Percentiles rank a stretch among this genome's conserved stretches.
Conservation (phyloP, 2,113 vertebrate species). For the Myotis lucifugus region DNA sequence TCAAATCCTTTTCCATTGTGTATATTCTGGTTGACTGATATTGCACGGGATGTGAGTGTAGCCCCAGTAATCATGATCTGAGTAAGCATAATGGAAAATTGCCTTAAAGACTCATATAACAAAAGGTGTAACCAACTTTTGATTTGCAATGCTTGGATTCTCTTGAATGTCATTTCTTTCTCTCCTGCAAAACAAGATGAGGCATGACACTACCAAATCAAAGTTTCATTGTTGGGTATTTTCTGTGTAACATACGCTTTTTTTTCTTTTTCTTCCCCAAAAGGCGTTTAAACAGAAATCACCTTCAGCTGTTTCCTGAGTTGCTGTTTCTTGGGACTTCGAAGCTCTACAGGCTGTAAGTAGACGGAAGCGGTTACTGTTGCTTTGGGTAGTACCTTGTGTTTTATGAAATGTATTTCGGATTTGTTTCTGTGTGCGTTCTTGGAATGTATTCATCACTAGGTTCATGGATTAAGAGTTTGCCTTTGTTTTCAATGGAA, state of each 20-base stretch:
- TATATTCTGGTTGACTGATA: constrained; percentile 7
- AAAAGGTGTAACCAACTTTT: constrained; percentile 58
- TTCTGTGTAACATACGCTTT: constrained; percentile 76
- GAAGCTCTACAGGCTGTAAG: constrained; percentile 99
- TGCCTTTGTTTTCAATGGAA: neutral
- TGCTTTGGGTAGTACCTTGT: constrained; percentile 38
- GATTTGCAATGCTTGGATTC: constrained; percentile 57
- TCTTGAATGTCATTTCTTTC: constrained; percentile 51
- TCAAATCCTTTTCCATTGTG: neutral
- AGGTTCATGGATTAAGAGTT: constrained; percentile 44
- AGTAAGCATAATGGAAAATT: constrained; percentile 46
- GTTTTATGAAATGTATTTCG: constrained; percentile 55
- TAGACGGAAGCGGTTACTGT: constrained; percentile 66
- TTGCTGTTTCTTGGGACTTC: constrained; percentile 96
- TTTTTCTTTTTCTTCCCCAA: constrained; percentile 78
- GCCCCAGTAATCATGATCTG: neutral
- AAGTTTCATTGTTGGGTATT: constrained; percentile 55
- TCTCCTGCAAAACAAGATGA: constrained; percentile 52
- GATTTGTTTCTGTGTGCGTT: constrained; percentile 41
- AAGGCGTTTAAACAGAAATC: constrained; percentile 99
- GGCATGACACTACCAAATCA: constrained; percentile 58
- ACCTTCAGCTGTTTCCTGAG: constrained; percentile 96
- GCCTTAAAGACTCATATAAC: constrained; percentile 31
- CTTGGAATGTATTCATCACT: neutral
- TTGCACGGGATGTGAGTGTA: neutral